Base-by-base conservation (phyloP, 2,797 vertebrate genomes). In the Nannoperca obscura region DNA sequence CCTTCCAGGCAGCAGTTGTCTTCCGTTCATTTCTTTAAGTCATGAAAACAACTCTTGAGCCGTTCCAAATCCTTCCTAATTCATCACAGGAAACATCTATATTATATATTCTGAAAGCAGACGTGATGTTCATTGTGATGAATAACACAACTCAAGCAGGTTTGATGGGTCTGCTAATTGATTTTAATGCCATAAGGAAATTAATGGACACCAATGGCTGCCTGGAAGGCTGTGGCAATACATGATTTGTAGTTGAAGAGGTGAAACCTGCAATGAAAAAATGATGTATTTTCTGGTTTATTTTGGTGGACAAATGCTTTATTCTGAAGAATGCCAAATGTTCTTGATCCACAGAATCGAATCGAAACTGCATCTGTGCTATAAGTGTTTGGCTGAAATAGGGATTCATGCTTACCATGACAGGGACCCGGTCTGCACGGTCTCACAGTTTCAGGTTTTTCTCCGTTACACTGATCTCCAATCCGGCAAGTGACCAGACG, bases 401-500 rank as follows among this genome's bases (percentile, higher is more conserved):
- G 9, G 2, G 3, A 4, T 30, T 38, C 0, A 1, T 1, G 2
- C 90, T 90, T 92, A 99, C 98, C 98, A 0, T 96, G 90, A 55
- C 98, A 99, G 1, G 95, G 88, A 63, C 96, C 76, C 0, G 94
- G 95, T 78, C 95, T 96, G 84, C 98, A 99, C 0, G 91, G 62
- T 65, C 96, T 94, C 57, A 93, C 79, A 0, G 92, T 85, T 38
- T 97, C 95, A 0, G 97, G 98, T 87, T 95, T 97, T 0, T 98
- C 97, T 0, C 97, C 96, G 0, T 88, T 89, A 4, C 98, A 99
- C 0, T 93, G 96, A 81, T 97, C 96, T 47, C 97, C 96, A 0
- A 95, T 91, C 0, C 96, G 96, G 83, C 98, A 99, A 0, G 95
- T 95, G 40, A 99, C 95, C 88, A 95, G 90, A 36, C 98, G 95